A percentile compares a stretch with the other conserved stretches of the same genome.
Evolutionary conservation across 2,113 vertebrate species (phyloP).

Genomic region (Hipposideros armiger): DNA sequence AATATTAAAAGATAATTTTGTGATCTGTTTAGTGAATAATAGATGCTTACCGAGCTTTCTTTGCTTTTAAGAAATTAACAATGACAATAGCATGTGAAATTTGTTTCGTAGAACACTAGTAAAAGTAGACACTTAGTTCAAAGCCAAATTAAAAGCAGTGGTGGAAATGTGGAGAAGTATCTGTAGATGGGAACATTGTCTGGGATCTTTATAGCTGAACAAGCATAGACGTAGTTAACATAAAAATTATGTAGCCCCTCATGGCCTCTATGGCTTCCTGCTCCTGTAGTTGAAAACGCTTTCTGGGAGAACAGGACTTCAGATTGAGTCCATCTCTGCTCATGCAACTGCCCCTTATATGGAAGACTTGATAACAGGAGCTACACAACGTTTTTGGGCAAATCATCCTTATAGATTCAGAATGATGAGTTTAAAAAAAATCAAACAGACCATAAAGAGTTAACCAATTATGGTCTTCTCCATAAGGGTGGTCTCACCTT

Average conservation of each 20-base stretch:
- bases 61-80: constrained; percentile 57
- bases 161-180: neutral
- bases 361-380: neutral
- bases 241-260: neutral
- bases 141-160: neutral
- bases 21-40: neutral
- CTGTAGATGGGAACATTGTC: neutral
- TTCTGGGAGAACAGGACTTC: neutral
- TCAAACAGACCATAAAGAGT: neutral
- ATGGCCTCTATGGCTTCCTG: neutral
- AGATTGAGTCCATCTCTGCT: neutral
- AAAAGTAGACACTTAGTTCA: neutral
- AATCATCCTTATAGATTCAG: neutral
- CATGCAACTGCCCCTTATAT: rapidly evolving
- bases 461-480: neutral
- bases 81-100: neutral
- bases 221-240: neutral
- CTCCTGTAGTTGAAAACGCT: neutral
- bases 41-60: constrained; percentile 39
- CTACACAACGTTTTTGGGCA: neutral
- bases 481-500: neutral
- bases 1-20: constrained; percentile 11
- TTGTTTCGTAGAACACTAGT: neutral
- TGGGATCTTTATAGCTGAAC: neutral
- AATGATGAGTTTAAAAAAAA: neutral